Evolutionary conservation across 1,140 invertebrate genomes (phyloP).

Genomic region (Meloidogyne exigua): DNA sequence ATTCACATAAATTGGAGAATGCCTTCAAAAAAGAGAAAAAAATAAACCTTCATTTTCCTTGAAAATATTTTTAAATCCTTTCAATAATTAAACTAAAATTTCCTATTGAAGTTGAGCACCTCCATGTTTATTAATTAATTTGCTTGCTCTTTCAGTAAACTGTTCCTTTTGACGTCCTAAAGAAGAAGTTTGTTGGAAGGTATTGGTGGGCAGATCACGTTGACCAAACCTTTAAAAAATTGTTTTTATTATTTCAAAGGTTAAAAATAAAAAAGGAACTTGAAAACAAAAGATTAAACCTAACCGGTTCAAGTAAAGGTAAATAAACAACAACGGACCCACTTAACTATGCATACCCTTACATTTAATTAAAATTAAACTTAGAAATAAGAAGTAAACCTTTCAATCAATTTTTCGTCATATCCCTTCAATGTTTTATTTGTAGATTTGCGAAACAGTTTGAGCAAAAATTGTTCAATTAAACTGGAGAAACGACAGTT

Average conservation of each 20-base stretch:
- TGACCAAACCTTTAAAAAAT: neutral
- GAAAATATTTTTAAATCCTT: too few relatives aligned
- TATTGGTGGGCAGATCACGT: neutral
- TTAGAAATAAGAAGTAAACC: too few relatives aligned
- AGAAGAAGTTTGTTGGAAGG: neutral
- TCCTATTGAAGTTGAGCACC: neutral
- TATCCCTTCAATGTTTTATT: constrained; percentile 40
- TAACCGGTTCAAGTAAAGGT: too few relatives aligned
- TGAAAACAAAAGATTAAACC: too few relatives aligned
- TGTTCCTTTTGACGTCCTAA: neutral
- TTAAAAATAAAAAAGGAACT: too few relatives aligned
- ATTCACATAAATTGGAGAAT: too few relatives aligned
- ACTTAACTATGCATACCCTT: too few relatives aligned
- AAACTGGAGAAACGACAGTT: constrained; percentile 28
- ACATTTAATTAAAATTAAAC: neutral
- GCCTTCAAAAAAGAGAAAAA: too few relatives aligned
- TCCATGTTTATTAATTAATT: neutral
- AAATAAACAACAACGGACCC: too few relatives aligned
- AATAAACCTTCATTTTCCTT: too few relatives aligned
- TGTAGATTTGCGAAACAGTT: constrained; percentile 48
- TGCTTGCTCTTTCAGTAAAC: neutral
- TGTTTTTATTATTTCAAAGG: too few relatives aligned
- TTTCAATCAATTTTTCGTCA: constrained; percentile 46
- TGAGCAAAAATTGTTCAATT: constrained; percentile 47
- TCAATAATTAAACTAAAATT: neutral